Conservation (phyloP, 2,113 vertebrate species). For the Protobothrops mucrosquamatus region DNA sequence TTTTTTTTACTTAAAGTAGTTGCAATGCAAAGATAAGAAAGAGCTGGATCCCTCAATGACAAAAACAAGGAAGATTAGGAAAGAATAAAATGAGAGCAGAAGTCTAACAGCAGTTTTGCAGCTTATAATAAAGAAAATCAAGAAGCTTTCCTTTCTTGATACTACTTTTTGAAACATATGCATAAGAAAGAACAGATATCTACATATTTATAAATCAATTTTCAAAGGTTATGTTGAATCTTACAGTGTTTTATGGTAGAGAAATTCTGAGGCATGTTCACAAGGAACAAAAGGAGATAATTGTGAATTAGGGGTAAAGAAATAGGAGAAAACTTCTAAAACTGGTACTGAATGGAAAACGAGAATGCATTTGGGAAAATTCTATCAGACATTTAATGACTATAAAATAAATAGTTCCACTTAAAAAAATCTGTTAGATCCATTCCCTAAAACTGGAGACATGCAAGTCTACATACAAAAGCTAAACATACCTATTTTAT, state of each 20-base stretch:
- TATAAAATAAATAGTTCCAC: neutral
- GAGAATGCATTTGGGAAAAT: neutral
- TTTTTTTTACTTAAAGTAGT: constrained; percentile 42
- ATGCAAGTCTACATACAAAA: neutral
- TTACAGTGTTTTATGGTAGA: neutral
- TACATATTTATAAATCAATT: constrained; percentile 29
- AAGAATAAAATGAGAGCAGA: constrained; percentile 24
- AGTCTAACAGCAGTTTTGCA: constrained; percentile 2
- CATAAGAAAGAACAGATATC: constrained; percentile 4
- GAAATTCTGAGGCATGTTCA: neutral
- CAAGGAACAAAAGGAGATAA: neutral
- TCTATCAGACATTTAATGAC: neutral
- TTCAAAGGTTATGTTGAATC: constrained; percentile 12
- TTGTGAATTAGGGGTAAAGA: constrained; percentile 4
- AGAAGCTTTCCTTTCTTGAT: constrained; percentile 1
- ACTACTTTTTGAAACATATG: neutral
- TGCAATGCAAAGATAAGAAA: constrained; percentile 15
- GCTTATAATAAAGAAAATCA: neutral
- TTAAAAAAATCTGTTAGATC: neutral
- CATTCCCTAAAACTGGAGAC: neutral
- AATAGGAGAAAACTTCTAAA: neutral
- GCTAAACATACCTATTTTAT: neutral
- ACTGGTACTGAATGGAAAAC: neutral
- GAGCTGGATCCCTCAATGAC: constrained; percentile 8
- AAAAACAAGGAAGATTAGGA: constrained; percentile 23